Evolutionary conservation across 1,140 invertebrate genomes (phyloP).

Genomic region (Vanessa tameamea): DNA sequence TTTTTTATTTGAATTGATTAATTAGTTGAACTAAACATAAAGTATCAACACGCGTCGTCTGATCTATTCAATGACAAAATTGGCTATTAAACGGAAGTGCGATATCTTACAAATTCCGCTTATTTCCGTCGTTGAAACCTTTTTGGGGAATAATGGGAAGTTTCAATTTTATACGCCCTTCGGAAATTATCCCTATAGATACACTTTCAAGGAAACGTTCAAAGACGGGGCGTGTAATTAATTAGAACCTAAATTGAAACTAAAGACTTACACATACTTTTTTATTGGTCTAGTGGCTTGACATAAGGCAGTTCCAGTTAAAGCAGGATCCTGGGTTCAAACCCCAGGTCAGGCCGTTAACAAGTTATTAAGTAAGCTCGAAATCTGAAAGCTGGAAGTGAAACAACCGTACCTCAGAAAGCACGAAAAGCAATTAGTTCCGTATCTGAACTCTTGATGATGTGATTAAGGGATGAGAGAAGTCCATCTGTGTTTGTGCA

Average conservation of each 20-base stretch:
- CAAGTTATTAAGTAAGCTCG: too few species aligned
- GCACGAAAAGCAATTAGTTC: too few species aligned
- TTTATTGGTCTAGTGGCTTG: too few species aligned
- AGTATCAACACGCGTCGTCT: slow-evolving; percentile 48
- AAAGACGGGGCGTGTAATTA: slow-evolving; percentile 32
- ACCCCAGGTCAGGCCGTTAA: too few species aligned
- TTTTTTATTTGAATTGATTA: too few species aligned
- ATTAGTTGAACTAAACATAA: background rate
- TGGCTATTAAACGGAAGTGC: slow-evolving; percentile 67
- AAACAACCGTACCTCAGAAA: too few species aligned
- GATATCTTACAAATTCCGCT: slow-evolving; percentile 76
- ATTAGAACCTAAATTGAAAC: slow-evolving; percentile 33
- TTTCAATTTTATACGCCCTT: slow-evolving; percentile 57
- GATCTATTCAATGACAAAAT: slow-evolving; percentile 50
- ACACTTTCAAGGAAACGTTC: slow-evolving; percentile 37
- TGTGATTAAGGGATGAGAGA: too few species aligned
- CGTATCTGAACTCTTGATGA: too few species aligned
- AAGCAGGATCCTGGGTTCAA: too few species aligned
- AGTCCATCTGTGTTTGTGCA: too few species aligned
- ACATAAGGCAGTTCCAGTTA: too few species aligned
- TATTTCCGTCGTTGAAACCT: slow-evolving; percentile 72
- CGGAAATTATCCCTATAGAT: slow-evolving; percentile 51
- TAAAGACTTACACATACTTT: background rate
- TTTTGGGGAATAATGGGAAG: slow-evolving; percentile 55
- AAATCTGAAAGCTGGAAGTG: too few species aligned